Percentiles rank a stretch among this genome's conserved stretches.
Evolutionary conservation across 2,888 invertebrate genomes (phyloP).

Genomic region (Rambutsinella grinnellia): DNA sequence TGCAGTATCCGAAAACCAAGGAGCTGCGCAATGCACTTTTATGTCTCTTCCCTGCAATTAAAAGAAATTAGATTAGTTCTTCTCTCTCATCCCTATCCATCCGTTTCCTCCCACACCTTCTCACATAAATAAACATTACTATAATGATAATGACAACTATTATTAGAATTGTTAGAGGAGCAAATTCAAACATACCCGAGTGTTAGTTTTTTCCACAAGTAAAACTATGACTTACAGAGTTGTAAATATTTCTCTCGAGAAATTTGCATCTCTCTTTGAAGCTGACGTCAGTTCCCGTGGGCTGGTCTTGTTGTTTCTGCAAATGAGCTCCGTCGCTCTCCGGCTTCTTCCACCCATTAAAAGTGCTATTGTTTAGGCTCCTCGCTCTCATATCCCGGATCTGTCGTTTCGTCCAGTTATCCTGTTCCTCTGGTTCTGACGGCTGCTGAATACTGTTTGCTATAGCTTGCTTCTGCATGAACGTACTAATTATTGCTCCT

Average conservation of each 20-base stretch:
- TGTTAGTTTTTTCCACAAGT: neutral
- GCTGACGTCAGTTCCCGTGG: slow-evolving; percentile 45
- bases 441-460: neutral
- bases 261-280: slow-evolving; percentile 56
- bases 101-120: too few species aligned
- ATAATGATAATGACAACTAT: neutral
- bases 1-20: slow-evolving; percentile 34
- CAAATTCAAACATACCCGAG: too few species aligned
- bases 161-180: slow-evolving; percentile 13
- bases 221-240: slow-evolving; percentile 42
- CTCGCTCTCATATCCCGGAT: slow-evolving; percentile 48
- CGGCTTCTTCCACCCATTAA: slow-evolving; percentile 41
- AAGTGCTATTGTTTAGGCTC: slow-evolving; percentile 36
- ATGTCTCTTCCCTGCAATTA: slow-evolving; percentile 49
- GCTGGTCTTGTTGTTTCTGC: slow-evolving; percentile 10
- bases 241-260: slow-evolving; percentile 55
- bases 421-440: slow-evolving; percentile 18
- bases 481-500: slow-evolving; percentile 54
- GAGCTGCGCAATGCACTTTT: slow-evolving; percentile 45
- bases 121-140: too few species aligned
- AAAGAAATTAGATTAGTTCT: neutral
- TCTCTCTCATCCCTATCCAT: too few species aligned
- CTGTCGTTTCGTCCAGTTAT: slow-evolving; percentile 46
- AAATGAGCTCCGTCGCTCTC: slow-evolving; percentile 5
- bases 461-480: slow-evolving; percentile 46